Evolutionary conservation across 2,888 invertebrate species (phyloP).

Genomic region (Drosophila testacea): DNA sequence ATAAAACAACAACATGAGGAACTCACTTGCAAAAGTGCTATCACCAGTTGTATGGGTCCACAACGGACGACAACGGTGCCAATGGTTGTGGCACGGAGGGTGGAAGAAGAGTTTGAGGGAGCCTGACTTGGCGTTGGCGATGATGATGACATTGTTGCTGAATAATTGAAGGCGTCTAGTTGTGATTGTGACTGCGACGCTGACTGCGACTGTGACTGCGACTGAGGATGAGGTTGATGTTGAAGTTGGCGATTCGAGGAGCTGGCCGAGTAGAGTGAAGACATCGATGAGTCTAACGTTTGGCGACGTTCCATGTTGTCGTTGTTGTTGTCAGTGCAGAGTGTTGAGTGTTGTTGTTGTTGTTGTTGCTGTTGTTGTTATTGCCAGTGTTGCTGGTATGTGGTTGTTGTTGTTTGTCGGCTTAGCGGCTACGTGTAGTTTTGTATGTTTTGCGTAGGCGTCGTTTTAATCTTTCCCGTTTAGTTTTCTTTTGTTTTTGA

Average conservation of each 20-base stretch:
- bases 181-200: slow-evolving; percentile 67
- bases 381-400: background rate
- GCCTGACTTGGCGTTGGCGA: slow-evolving; percentile 81
- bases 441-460: slow-evolving; percentile 69
- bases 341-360: slow-evolving; percentile 44
- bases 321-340: slow-evolving; percentile 21
- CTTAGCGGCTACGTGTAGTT: slow-evolving; percentile 66
- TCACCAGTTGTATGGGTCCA: slow-evolving; percentile 93
- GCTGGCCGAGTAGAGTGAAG: slow-evolving; percentile 82
- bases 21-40: slow-evolving; percentile 94
- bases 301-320: slow-evolving; percentile 78
- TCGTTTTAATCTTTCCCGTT: slow-evolving; percentile 72
- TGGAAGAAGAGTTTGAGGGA: slow-evolving; percentile 35
- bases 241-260: slow-evolving; percentile 69
- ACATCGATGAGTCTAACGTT: slow-evolving; percentile 84
- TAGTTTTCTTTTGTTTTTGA: slow-evolving; percentile 56
- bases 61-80: slow-evolving; percentile 96
- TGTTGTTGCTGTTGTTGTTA: slow-evolving; percentile 30
- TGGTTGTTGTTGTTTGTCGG: slow-evolving; percentile 50
- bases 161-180: slow-evolving; percentile 79
- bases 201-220: slow-evolving; percentile 37
- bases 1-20: background rate
- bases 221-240: slow-evolving; percentile 32
- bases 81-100: slow-evolving; percentile 90
- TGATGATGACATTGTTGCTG: slow-evolving; percentile 82